Percentiles rank a stretch among this genome's conserved stretches.
These are phyloP conservation scores for Lagopus leucura DNA, from an alignment of 2,113 vertebrate genomes.

Conservation along the genomic window DNA sequence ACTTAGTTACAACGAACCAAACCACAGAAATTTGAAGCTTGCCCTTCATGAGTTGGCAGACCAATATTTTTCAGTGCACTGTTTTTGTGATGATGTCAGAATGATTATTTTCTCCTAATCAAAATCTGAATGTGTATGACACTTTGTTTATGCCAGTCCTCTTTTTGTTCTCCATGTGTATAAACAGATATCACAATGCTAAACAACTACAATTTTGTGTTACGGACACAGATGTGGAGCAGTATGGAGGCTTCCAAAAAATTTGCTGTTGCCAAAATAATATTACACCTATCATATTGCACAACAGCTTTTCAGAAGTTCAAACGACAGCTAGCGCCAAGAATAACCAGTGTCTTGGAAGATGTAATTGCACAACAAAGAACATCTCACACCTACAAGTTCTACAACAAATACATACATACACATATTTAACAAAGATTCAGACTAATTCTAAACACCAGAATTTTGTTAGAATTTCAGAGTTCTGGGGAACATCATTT, in stretches of 20 bases:
- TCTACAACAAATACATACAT: not conserved
- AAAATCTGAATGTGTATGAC: slow-evolving; percentile 74
- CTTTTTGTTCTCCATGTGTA: slow-evolving; percentile 74
- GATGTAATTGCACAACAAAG: not conserved
- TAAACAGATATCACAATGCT: slow-evolving; percentile 72
- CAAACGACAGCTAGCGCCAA: not conserved
- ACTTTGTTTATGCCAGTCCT: slow-evolving; percentile 75
- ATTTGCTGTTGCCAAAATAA: slow-evolving; percentile 51
- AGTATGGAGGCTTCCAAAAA: slow-evolving; percentile 25
- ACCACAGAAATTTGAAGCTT: slow-evolving; percentile 42
- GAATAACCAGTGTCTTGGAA: not conserved
- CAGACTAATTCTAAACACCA: not conserved
- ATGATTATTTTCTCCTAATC: slow-evolving; percentile 72
- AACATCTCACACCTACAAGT: not conserved
- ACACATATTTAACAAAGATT: not conserved
- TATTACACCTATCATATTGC: slow-evolving; percentile 29
- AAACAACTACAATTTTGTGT: slow-evolving; percentile 69
- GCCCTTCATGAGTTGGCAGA: slow-evolving; percentile 55
- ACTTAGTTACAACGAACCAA: slow-evolving; percentile 34
- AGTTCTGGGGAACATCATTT: not conserved
- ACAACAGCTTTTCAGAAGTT: not conserved
- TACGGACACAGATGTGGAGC: slow-evolving; percentile 70
- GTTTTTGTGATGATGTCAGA: slow-evolving; percentile 63
- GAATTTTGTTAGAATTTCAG: not conserved
- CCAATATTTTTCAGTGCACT: slow-evolving; percentile 32